These are phyloP conservation scores for Drosophila trichaetosa DNA, from an alignment of 2,888 invertebrate genomes.

Conservation along the genomic window DNA sequence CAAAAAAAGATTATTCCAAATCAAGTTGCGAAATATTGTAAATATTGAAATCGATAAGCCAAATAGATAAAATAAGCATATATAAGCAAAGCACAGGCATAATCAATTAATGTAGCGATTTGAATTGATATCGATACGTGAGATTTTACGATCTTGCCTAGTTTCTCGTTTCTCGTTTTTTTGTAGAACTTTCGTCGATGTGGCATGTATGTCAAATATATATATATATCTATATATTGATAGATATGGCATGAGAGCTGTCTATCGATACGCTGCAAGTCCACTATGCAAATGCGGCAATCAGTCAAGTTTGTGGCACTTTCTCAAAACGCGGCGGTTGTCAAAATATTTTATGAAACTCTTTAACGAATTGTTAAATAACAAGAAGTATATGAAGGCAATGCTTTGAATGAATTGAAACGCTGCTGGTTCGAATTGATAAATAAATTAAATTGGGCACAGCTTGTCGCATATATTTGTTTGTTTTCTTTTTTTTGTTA, in stretches of 20 bases:
- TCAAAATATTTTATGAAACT: conserved; percentile 65
- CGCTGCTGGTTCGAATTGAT: conserved; percentile 42
- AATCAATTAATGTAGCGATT: conserved; percentile 8
- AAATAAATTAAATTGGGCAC: conserved; percentile 57
- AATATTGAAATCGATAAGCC: conserved; percentile 57
- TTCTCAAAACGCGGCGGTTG: conserved; percentile 51
- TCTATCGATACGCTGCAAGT: conserved; percentile 20
- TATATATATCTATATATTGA: neutral
- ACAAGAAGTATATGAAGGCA: conserved; percentile 42
- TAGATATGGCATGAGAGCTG: conserved; percentile 13
- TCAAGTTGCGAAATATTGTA: conserved; percentile 60
- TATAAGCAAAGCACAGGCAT: conserved; percentile 25
- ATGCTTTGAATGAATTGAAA: conserved; percentile 57
- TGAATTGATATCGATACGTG: conserved; percentile 10
- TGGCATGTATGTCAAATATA: conserved; percentile 5
- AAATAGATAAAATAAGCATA: conserved; percentile 6
- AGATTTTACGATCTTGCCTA: conserved; percentile 17
- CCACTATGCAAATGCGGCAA: conserved; percentile 38
- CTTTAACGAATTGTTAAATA: conserved; percentile 52
- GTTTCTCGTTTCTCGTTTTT: neutral
- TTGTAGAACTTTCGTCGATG: conserved; percentile 3
- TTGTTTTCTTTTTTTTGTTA: neutral
- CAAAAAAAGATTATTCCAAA: conserved; percentile 1
- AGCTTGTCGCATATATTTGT: conserved; percentile 24
- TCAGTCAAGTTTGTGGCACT: conserved; percentile 39